Evolutionary conservation across 2,797 vertebrate genomes (phyloP).

Genomic region (Sphenopsis melanotis): DNA sequence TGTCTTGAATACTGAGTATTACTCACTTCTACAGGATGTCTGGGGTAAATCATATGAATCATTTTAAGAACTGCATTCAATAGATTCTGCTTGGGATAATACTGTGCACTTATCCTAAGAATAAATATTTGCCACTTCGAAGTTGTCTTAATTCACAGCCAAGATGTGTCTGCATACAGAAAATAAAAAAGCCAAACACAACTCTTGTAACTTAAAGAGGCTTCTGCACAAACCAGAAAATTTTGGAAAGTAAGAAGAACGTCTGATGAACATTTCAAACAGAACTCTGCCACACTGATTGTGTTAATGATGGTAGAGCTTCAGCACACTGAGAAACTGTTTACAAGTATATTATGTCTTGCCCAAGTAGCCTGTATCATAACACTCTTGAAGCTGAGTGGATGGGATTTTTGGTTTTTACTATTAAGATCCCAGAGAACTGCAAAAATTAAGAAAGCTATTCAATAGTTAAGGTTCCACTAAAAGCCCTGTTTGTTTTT

Average conservation of each 20-base stretch:
- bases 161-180: neutral
- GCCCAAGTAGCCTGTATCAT: neutral
- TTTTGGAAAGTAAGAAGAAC: neutral
- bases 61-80: neutral
- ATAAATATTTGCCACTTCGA: neutral
- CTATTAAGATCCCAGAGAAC: neutral
- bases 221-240: neutral
- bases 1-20: neutral
- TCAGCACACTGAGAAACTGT: neutral
- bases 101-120: neutral
- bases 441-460: neutral
- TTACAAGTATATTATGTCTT: neutral
- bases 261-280: neutral
- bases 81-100: neutral
- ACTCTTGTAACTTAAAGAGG: neutral
- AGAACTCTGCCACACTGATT: neutral
- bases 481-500: neutral
- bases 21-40: neutral
- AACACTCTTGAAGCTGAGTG: neutral
- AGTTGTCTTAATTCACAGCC: neutral
- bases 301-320: neutral
- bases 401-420: neutral
- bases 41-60: neutral
- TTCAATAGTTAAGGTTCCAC: neutral
- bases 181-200: neutral